Evolutionary conservation across 1,140 invertebrate species (phyloP).

Genomic region (Sarcophaga peregrina): DNA sequence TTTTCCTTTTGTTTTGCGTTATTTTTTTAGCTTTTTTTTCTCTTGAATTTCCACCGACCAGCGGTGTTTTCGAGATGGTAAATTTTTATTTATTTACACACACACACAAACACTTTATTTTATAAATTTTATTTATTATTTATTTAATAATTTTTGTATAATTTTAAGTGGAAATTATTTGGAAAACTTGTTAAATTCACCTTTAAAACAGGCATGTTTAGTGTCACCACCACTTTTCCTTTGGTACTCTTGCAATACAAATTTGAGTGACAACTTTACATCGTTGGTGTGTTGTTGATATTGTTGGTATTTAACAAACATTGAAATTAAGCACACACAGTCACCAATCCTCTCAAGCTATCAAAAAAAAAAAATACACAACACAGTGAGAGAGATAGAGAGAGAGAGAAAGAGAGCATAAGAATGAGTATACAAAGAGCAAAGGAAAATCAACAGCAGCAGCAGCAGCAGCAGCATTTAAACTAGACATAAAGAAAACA

Average conservation of each 20-base stretch:
- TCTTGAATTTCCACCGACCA: constrained; percentile 20
- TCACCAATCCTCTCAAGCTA: neutral
- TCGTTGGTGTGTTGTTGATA: neutral
- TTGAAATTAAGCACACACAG: neutral
- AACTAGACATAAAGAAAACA: no score
- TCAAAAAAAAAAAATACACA: no score
- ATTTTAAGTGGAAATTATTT: neutral
- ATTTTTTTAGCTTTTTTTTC: constrained; percentile 6
- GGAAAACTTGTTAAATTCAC: neutral
- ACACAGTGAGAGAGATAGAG: no score
- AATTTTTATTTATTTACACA: neutral
- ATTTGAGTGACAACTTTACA: neutral
- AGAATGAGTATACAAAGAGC: no score
- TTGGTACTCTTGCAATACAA: neutral
- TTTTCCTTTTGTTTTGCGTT: neutral
- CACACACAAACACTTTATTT: neutral
- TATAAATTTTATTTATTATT: neutral
- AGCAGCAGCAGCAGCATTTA: neutral
- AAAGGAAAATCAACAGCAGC: no score
- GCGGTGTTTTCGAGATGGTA: neutral
- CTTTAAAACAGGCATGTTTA: neutral
- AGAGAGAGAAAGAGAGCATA: no score
- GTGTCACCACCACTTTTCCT: constrained; percentile 19
- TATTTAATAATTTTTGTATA: neutral
- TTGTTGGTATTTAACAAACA: neutral